These are phyloP conservation scores for Argynnis bischoffii DNA, from an alignment of 2,888 invertebrate genomes.

Conservation along the genomic window DNA sequence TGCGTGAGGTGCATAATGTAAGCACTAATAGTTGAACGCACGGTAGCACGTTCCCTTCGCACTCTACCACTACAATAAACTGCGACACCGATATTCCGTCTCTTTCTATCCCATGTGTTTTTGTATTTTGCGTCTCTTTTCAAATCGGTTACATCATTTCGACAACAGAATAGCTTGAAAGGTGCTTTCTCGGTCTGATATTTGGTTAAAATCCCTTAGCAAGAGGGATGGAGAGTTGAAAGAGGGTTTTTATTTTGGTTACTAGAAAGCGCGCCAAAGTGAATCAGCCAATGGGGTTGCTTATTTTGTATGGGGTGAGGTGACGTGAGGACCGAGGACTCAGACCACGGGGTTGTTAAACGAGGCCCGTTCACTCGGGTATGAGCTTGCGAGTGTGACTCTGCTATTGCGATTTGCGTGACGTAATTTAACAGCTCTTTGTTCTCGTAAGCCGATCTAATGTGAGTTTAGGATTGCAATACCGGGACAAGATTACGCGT, in stretches of 20 bases:
- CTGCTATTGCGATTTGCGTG: constrained; percentile 60
- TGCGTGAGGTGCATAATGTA: constrained; percentile 76
- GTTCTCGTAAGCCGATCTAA: constrained; percentile 69
- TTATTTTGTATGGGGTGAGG: constrained; percentile 74
- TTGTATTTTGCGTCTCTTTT: constrained; percentile 55
- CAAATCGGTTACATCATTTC: constrained; percentile 73
- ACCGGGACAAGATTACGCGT: constrained; percentile 68
- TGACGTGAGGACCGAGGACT: constrained; percentile 72
- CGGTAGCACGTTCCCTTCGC: constrained; percentile 81
- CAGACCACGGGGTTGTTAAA: constrained; percentile 74
- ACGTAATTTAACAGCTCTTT: constrained; percentile 72
- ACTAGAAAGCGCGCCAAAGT: constrained; percentile 78
- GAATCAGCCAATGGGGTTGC: constrained; percentile 63
- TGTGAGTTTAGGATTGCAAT: constrained; percentile 62
- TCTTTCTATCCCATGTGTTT: constrained; percentile 49
- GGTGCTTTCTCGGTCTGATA: constrained; percentile 60
- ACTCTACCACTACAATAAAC: constrained; percentile 75
- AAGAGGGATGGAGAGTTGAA: constrained; percentile 56
- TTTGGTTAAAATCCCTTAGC: constrained; percentile 47
- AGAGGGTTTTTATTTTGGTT: constrained; percentile 54
- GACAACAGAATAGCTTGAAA: constrained; percentile 56
- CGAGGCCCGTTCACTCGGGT: constrained; percentile 76
- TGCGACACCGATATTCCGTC: constrained; percentile 61
- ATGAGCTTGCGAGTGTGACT: constrained; percentile 66
- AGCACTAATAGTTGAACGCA: constrained; percentile 79